phyloP scores from a whole-genome alignment of 1,140 invertebrate species.

The fruit fly (Drosophila melanogaster) region DNA sequence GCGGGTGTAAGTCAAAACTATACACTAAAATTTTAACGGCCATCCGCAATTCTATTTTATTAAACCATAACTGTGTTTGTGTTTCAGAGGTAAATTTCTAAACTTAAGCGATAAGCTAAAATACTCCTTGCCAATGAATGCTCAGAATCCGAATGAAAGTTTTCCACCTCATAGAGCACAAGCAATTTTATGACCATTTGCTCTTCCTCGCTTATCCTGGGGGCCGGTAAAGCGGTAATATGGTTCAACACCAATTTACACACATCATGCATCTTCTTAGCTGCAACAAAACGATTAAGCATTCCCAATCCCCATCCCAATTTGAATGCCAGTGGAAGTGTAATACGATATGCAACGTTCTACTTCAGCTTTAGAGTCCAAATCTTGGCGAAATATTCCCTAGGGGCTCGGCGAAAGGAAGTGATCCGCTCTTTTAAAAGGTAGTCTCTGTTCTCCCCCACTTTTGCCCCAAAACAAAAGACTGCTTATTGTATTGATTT shows the following conservation, averaged over 20 bases:
- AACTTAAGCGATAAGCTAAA: no score
- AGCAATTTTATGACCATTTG: no score
- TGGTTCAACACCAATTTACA: slow-evolving; percentile 84
- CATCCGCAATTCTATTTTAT: no score
- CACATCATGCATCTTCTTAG: slow-evolving; percentile 84
- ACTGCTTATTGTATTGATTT: slow-evolving; percentile 73
- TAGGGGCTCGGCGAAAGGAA: slow-evolving; percentile 48
- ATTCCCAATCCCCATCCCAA: background rate
- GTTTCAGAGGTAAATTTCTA: no score
- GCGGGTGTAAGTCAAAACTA: background rate
- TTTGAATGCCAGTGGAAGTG: slow-evolving; percentile 22
- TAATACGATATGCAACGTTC: slow-evolving; percentile 58
- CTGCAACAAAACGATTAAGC: slow-evolving; percentile 44
- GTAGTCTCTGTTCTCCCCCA: slow-evolving; percentile 4
- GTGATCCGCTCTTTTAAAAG: slow-evolving; percentile 5
- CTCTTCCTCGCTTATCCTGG: background rate
- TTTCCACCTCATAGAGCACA: background rate
- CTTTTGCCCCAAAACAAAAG: slow-evolving; percentile 49
- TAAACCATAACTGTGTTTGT: no score
- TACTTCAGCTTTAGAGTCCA: background rate
- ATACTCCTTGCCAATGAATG: no score
- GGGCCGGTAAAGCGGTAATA: slow-evolving; percentile 69
- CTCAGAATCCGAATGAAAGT: background rate
- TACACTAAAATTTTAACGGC: no score
- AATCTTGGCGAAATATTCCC: slow-evolving; percentile 27